A percentile compares a stretch with the other conserved stretches of the same genome.
Evolutionary conservation across 2,113 vertebrate species (phyloP).

Genomic region (Platichthys flesus): DNA sequence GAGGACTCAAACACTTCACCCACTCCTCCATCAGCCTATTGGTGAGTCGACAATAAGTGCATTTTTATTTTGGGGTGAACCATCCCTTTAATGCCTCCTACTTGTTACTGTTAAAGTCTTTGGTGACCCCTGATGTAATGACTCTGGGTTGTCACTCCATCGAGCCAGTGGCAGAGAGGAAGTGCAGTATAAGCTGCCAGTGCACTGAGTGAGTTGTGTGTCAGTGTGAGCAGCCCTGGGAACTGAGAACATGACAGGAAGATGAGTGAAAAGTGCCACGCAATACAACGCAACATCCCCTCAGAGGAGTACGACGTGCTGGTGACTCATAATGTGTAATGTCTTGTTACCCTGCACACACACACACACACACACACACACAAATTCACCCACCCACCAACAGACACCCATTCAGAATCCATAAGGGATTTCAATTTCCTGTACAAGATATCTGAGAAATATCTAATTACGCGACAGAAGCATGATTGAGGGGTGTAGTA

Average conservation of each 20-base stretch:
- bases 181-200: conserved; percentile 14
- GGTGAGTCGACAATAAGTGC: no score
- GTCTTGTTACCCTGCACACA: conserved; percentile 30
- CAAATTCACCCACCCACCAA: conserved; percentile 23
- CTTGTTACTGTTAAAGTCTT: conserved; percentile 1
- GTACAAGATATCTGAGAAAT: conserved; percentile 47
- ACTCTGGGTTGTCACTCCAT: conserved; percentile 8
- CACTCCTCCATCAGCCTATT: no score
- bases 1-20: no score
- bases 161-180: conserved; percentile 15
- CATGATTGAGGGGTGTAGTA: conserved; percentile 49
- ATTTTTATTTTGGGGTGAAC: no score
- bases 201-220: conserved; percentile 51
- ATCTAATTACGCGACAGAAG: conserved; percentile 56
- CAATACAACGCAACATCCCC: conserved; percentile 58
- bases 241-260: conserved; percentile 66
- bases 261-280: conserved; percentile 67
- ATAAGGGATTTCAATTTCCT: conserved; percentile 46
- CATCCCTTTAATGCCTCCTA: conserved; percentile 6
- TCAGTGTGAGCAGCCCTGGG: conserved; percentile 52
- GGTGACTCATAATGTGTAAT: conserved; percentile 52
- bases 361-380: conserved; percentile 1
- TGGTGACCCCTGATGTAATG: conserved; percentile 17
- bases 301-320: conserved; percentile 53
- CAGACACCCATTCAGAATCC: conserved; percentile 50